Evolutionary conservation across 2,888 invertebrate genomes (phyloP), one percentile per base, ranked within the genome.

Genomic region (Mythimna impura): DNA sequence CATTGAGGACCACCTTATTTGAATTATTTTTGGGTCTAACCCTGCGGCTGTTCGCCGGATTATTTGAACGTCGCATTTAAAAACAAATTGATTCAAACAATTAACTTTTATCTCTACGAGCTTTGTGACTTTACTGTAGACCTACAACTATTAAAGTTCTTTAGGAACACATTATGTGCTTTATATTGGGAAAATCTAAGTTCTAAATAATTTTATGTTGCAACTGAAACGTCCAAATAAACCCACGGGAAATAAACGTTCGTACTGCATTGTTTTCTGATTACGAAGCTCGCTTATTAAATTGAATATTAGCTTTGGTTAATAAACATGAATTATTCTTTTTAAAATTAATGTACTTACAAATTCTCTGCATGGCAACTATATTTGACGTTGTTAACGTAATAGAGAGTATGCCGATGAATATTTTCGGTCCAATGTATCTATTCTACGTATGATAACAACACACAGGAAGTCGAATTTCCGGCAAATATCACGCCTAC

Each of bases 1-100:
- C 91, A 91, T 91, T 89, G 90, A 90, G 88, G 87, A 89, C 89
- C 87, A 87, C 86, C 87, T 88, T 88, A 91, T 92, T 92, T 91
- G 88, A 92, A 93, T 93, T 92, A 91, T 92, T 91, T 92, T 90
- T 86, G 88, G 88, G 83, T 81, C 83, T 80, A 84, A 78, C 86
- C 87, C 85, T 86, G 87, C 82, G 86, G 80, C 79, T 84, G 80
- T 78, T 84, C 84, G 71, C 78, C 68, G 81, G 85, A 87, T 86
- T 89, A 86, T 82, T 82, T 81, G 76, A 85, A 86, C 74, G 86
- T 85, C 80, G 79, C 81, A 83, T 85, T 86, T 78, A 72, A 85
- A 86, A 86, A 85, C 74, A 77, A 86, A 85, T 86, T 86, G 83
- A 86, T 86, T 86, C 80, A 64, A 65, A 73, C 83, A 78, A 85